These are phyloP conservation scores for Drosophila orena DNA, from an alignment of 1,140 invertebrate genomes.

Conservation along the genomic window DNA sequence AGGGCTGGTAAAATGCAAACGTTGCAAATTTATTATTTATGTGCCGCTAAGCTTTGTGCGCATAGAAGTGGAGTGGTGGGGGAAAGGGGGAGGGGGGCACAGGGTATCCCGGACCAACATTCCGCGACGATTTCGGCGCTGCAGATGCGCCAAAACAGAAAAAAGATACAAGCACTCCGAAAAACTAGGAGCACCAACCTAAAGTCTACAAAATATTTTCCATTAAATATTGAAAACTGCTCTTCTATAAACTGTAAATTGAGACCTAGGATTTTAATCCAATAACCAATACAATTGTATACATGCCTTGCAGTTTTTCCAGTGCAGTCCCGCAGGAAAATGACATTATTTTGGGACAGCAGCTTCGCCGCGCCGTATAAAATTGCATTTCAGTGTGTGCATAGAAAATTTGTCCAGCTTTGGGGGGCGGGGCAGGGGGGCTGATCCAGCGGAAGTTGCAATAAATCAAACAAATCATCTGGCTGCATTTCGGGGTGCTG, in stretches of 20 bases:
- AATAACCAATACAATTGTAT: not conserved
- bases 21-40: slow-evolving; percentile 80
- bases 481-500: not conserved
- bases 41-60: slow-evolving; percentile 74
- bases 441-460: slow-evolving; percentile 13
- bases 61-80: slow-evolving; percentile 18
- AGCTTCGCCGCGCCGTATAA: slow-evolving; percentile 24
- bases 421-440: not conserved
- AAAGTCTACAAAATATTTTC: not conserved
- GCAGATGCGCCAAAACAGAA: slow-evolving; percentile 20
- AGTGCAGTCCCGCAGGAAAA: slow-evolving; percentile 22
- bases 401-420: slow-evolving; percentile 43
- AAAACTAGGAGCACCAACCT: not conserved
- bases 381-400: slow-evolving; percentile 43
- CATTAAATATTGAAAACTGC: not conserved
- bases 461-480: slow-evolving; percentile 64
- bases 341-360: slow-evolving; percentile 44
- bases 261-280: too few species aligned
- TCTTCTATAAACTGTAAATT: too few species aligned
- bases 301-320: not conserved
- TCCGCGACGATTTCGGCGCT: slow-evolving; percentile 32
- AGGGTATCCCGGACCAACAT: slow-evolving; percentile 2
- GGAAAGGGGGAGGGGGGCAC: not conserved
- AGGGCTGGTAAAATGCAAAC: slow-evolving; percentile 62
- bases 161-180: slow-evolving; percentile 1